These are phyloP conservation scores for Phyllotreta striolata DNA, from an alignment of 2,888 invertebrate species.

Conservation along the genomic window DNA sequence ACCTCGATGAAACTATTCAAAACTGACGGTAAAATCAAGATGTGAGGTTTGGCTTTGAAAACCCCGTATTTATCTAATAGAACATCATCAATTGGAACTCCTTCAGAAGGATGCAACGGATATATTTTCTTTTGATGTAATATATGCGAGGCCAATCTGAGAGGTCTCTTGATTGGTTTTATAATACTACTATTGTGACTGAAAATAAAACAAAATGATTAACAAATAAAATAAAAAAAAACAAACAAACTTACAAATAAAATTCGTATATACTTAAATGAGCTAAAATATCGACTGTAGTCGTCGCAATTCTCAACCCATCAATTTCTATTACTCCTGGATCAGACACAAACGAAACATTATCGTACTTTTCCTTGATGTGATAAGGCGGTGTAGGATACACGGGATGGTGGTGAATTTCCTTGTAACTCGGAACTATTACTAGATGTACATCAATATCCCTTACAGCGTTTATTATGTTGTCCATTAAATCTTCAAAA, in stretches of 20 bases:
- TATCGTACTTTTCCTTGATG: slow-evolving; percentile 66
- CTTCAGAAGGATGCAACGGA: slow-evolving; percentile 80
- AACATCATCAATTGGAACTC: slow-evolving; percentile 73
- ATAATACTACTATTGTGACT: slow-evolving; percentile 41
- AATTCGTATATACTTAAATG: slow-evolving; percentile 85
- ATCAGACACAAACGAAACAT: slow-evolving; percentile 78
- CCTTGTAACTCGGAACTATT: slow-evolving; percentile 78
- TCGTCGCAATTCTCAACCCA: slow-evolving; percentile 79
- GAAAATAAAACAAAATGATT: slow-evolving; percentile 22
- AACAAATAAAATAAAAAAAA: slow-evolving; percentile 7
- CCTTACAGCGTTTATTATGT: slow-evolving; percentile 69
- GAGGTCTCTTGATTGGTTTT: slow-evolving; percentile 70
- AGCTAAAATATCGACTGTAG: slow-evolving; percentile 84
- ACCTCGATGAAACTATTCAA: slow-evolving; percentile 85
- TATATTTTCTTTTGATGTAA: slow-evolving; percentile 81
- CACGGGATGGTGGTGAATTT: slow-evolving; percentile 79
- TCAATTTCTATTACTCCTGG: slow-evolving; percentile 81
- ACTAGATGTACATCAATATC: slow-evolving; percentile 49
- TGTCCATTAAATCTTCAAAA: slow-evolving; percentile 76
- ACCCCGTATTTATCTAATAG: slow-evolving; percentile 77
- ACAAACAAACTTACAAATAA: slow-evolving; percentile 49
- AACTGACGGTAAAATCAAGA: slow-evolving; percentile 85
- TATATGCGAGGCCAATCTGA: slow-evolving; percentile 77
- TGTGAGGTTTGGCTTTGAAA: slow-evolving; percentile 78
- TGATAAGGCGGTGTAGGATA: slow-evolving; percentile 85